These are phyloP conservation scores for Vanessa atalanta DNA, from an alignment of 1,140 invertebrate species.

Conservation along the genomic window DNA sequence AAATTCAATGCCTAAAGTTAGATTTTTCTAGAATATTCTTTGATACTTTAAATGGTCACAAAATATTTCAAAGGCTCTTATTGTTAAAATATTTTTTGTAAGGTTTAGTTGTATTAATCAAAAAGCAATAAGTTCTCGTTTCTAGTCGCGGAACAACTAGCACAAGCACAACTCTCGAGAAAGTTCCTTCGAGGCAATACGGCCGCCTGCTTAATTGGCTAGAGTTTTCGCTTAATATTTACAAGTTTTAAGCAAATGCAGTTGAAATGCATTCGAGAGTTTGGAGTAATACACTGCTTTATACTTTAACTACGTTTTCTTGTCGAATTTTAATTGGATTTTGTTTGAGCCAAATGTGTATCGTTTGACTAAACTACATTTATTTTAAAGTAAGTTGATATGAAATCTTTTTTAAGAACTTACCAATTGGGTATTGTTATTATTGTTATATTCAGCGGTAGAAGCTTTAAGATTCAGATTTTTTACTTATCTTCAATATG, in stretches of 20 bases:
- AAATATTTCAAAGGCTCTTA: not conserved
- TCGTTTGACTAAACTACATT: not conserved
- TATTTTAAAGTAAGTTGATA: not conserved
- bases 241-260: constrained; percentile 67
- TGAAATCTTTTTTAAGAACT: too few species aligned
- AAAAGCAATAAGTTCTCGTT: constrained; percentile 61
- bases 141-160: constrained; percentile 59
- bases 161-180: constrained; percentile 52
- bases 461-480: too few species aligned
- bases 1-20: constrained; percentile 19
- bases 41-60: not conserved
- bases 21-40: constrained; percentile 1
- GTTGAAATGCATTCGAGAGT: constrained; percentile 61
- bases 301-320: constrained; percentile 50
- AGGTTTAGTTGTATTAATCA: constrained; percentile 31
- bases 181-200: constrained; percentile 55
- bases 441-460: too few species aligned
- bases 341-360: constrained; percentile 22
- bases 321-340: constrained; percentile 48
- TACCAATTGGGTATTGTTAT: too few species aligned
- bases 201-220: constrained; percentile 67
- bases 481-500: too few species aligned
- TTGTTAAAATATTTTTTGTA: constrained; percentile 1
- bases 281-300: constrained; percentile 53
- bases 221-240: constrained; percentile 69